Evolutionary conservation across 2,113 vertebrate genomes (phyloP).

Genomic region (Istiophorus platypterus): DNA sequence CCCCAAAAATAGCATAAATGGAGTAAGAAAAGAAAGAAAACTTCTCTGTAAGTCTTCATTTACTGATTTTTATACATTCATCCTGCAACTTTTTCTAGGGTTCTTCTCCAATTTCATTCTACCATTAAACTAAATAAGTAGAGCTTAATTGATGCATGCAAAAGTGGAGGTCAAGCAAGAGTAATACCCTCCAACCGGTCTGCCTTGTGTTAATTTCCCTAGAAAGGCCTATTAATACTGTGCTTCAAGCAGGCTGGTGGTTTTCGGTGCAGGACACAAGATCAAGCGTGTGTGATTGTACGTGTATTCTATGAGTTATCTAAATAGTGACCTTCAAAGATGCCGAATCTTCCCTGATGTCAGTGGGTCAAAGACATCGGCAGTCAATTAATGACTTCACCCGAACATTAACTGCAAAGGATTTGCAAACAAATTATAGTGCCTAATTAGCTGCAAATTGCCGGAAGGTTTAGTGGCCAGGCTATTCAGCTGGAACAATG

Average conservation of each 20-base stretch:
- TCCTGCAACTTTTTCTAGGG: constrained; percentile 77
- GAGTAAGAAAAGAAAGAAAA: background rate
- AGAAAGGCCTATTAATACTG: constrained; percentile 58
- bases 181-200: constrained; percentile 57
- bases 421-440: no score
- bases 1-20: background rate
- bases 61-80: constrained; percentile 64
- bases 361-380: no score
- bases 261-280: constrained; percentile 30
- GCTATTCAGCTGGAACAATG: no score
- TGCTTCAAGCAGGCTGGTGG: constrained; percentile 32
- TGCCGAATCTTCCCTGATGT: no score
- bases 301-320: background rate
- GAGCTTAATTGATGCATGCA: constrained; percentile 65
- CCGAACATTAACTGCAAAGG: no score
- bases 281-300: background rate
- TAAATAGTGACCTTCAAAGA: background rate
- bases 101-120: constrained; percentile 51
- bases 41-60: no score
- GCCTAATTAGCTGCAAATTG: no score
- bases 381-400: no score
- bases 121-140: constrained; percentile 13
- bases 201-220: constrained; percentile 68
- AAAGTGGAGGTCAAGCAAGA: constrained; percentile 62
- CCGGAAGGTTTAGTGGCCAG: no score